Percentiles rank a stretch among this genome's conserved stretches.
Evolutionary conservation across 2,113 vertebrate species (phyloP).

Genomic region (Aptenodytes forsteri): DNA sequence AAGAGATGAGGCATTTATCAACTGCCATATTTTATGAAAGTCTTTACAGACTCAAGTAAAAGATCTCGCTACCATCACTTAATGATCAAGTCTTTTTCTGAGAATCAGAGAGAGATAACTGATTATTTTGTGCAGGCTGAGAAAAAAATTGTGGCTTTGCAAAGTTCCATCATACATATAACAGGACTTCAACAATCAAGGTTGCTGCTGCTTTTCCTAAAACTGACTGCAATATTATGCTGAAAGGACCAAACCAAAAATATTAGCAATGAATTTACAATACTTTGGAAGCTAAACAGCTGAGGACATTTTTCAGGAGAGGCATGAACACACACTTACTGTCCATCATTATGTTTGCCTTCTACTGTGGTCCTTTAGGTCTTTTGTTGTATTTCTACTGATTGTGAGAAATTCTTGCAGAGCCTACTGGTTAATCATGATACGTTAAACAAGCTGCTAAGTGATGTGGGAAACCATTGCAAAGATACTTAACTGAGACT

Average conservation of each 20-base stretch:
- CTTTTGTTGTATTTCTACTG: not conserved
- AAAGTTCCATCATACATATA: not conserved
- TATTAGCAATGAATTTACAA: not conserved
- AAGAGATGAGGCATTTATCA: not conserved
- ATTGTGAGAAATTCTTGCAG: not conserved
- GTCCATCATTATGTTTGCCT: not conserved
- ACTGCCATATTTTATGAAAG: not conserved
- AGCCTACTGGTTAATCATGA: not conserved
- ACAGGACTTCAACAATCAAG: not conserved
- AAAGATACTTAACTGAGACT: not conserved
- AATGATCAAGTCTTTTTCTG: not conserved
- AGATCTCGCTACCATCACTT: not conserved
- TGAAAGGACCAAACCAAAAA: not conserved
- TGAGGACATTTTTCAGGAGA: not conserved
- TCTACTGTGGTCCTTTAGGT: not conserved
- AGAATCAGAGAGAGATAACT: not conserved
- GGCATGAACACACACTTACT: not conserved
- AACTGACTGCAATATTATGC: not conserved
- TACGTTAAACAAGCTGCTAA: slow-evolving; percentile 2
- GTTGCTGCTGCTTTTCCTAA: not conserved
- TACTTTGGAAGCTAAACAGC: not conserved
- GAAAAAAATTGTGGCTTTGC: not conserved
- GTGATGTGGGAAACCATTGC: slow-evolving; percentile 14
- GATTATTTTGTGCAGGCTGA: not conserved
- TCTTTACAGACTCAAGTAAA: not conserved